These are phyloP conservation scores for Mamestra configurata DNA, from an alignment of 1,140 invertebrate genomes.

Conservation along the genomic window DNA sequence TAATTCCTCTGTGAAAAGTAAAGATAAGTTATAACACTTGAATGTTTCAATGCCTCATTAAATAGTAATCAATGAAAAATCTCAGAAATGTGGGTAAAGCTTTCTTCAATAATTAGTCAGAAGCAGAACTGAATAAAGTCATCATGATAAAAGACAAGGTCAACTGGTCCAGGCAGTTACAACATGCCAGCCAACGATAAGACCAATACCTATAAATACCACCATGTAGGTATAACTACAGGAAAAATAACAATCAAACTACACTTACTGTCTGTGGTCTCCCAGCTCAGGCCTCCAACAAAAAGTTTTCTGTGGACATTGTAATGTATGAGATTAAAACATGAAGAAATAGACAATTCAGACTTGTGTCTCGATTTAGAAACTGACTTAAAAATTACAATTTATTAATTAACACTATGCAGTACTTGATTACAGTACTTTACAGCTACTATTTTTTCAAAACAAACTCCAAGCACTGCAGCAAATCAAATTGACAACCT, in stretches of 20 bases:
- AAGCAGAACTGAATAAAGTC: slow-evolving; percentile 88
- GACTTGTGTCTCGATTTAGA: slow-evolving; percentile 75
- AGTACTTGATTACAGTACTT: slow-evolving; percentile 89
- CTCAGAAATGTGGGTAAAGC: slow-evolving; percentile 83
- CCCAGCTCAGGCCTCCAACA: slow-evolving; percentile 98
- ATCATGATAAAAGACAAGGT: slow-evolving; percentile 72
- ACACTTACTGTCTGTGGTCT: slow-evolving; percentile 98
- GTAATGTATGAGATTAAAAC: slow-evolving; percentile 81
- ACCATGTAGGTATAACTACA: background rate
- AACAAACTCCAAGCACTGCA: slow-evolving; percentile 89
- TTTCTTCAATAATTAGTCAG: slow-evolving; percentile 86
- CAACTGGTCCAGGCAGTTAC: background rate
- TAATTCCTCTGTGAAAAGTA: slow-evolving; percentile 94
- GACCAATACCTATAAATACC: background rate
- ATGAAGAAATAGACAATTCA: slow-evolving; percentile 59
- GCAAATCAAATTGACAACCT: slow-evolving; percentile 88
- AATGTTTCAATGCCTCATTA: background rate
- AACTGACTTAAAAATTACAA: slow-evolving; percentile 86
- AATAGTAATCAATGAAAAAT: slow-evolving; percentile 28
- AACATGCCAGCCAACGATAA: background rate
- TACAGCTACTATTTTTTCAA: slow-evolving; percentile 87
- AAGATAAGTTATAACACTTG: slow-evolving; percentile 61
- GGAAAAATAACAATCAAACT: slow-evolving; percentile 51
- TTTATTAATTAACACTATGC: slow-evolving; percentile 88
- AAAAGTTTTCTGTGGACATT: slow-evolving; percentile 97